Evolutionary conservation across 2,888 invertebrate species (phyloP).

Genomic region (Dichetophora obliterata): DNA sequence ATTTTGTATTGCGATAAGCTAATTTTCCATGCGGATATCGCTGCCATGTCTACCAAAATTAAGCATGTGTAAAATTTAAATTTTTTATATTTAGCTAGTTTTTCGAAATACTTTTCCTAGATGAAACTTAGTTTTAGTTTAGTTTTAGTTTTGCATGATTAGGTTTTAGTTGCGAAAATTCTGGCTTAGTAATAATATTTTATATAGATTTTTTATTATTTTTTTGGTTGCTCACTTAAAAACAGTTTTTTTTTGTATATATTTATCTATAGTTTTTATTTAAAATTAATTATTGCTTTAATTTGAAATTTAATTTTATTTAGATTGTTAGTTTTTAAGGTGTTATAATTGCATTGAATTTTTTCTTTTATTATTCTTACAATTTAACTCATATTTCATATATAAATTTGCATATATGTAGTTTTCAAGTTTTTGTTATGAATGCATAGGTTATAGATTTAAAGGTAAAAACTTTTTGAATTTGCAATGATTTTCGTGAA

Average conservation of each 20-base stretch:
- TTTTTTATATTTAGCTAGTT: not conserved
- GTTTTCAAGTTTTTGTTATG: not conserved
- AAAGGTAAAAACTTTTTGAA: not conserved
- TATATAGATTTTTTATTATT: not conserved
- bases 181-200: not conserved
- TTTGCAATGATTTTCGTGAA: not conserved
- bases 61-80: not conserved
- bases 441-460: no score
- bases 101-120: not conserved
- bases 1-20: no score
- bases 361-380: not conserved
- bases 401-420: not conserved
- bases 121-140: constrained; percentile 1
- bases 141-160: constrained; percentile 17
- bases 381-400: not conserved
- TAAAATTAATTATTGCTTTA: constrained; percentile 36
- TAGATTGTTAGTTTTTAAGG: not conserved
- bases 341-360: not conserved
- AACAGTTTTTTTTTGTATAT: not conserved
- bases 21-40: not conserved
- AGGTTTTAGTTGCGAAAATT: constrained; percentile 4
- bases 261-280: constrained; percentile 5
- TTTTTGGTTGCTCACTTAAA: constrained; percentile 19
- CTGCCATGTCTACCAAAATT: not conserved
- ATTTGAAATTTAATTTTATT: constrained; percentile 20